Percentiles rank a stretch among this genome's conserved stretches.
Evolutionary conservation across 53 echinoderm and acorn worm genomes (phyloP).

Genomic region (Apostichopus leukothele): DNA sequence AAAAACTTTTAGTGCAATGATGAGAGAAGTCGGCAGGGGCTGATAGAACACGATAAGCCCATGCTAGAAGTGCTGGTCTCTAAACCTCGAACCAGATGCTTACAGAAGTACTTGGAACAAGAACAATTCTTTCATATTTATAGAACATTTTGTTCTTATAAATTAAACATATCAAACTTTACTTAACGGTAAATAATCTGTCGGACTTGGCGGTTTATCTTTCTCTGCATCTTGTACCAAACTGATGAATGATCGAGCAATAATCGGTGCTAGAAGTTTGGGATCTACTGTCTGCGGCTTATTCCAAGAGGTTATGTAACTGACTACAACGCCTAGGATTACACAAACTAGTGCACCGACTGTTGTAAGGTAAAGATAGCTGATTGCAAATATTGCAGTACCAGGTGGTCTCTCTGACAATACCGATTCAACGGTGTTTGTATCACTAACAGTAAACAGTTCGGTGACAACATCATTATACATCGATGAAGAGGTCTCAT

Average conservation of each 20-base stretch:
- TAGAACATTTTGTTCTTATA: too few relatives aligned
- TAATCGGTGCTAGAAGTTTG: conserved; percentile 22
- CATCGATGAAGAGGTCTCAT: background rate
- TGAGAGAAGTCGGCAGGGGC: too few relatives aligned
- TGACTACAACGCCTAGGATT: background rate
- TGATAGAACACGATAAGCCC: too few relatives aligned
- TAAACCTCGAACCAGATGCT: too few relatives aligned
- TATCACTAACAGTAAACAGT: background rate
- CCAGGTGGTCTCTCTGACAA: background rate
- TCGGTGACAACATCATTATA: background rate
- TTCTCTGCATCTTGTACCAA: too few relatives aligned
- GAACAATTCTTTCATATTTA: too few relatives aligned
- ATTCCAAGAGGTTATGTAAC: conserved; percentile 18
- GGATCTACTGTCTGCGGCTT: background rate
- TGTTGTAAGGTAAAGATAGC: conserved; percentile 19
- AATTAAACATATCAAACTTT: too few relatives aligned
- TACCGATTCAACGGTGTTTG: background rate
- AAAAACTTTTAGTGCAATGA: too few relatives aligned
- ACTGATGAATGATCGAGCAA: background rate
- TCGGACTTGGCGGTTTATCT: too few relatives aligned
- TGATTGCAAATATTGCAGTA: background rate
- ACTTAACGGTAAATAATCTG: too few relatives aligned
- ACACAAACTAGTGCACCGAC: background rate
- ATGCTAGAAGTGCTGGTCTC: too few relatives aligned
- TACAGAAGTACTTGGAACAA: too few relatives aligned